phyloP scores from a whole-genome alignment of 2,113 vertebrate genomes.

The Hippocampus comes region DNA sequence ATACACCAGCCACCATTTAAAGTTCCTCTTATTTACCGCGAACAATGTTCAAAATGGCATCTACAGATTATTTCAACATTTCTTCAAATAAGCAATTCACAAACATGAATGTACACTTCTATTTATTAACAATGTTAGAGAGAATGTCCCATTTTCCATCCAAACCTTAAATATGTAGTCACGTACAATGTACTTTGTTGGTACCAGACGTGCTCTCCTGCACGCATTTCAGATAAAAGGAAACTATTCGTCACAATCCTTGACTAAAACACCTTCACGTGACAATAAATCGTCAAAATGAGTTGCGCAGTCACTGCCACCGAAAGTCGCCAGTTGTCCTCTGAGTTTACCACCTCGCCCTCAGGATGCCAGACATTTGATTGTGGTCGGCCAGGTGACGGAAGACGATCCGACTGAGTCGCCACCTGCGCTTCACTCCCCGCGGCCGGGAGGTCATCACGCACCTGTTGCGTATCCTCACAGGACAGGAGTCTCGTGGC shows the following conservation, averaged over 20 bases:
- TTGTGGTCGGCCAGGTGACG: constrained; percentile 90
- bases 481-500: constrained; percentile 89
- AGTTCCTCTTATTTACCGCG: too few species aligned
- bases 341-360: constrained; percentile 84
- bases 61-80: background rate
- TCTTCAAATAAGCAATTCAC: background rate
- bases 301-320: background rate
- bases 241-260: background rate
- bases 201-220: background rate
- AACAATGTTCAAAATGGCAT: background rate
- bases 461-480: constrained; percentile 88
- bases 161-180: background rate
- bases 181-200: background rate
- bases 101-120: background rate
- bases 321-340: background rate
- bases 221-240: background rate
- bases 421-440: constrained; percentile 85
- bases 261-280: background rate
- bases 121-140: background rate
- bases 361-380: constrained; percentile 86
- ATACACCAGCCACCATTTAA: too few species aligned
- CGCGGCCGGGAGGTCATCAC: constrained; percentile 89
- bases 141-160: background rate
- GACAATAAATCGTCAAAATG: background rate
- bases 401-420: constrained; percentile 90